phyloP scores from a whole-genome alignment of 1,140 invertebrate genomes.

The Heliconius hermathena region DNA sequence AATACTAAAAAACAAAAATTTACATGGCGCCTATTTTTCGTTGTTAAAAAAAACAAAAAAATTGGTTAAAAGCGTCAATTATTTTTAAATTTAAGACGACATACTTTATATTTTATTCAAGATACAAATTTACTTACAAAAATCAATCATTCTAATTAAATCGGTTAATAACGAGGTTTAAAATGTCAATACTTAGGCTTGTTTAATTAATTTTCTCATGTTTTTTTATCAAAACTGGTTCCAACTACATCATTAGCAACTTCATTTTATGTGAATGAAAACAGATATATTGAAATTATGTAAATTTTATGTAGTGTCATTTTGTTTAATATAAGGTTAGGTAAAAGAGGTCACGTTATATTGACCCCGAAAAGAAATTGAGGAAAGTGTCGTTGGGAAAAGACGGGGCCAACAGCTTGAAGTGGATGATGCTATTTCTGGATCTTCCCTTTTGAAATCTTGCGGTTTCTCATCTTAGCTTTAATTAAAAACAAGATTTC shows the following conservation, averaged over 20 bases:
- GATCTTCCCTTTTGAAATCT: conserved; percentile 21
- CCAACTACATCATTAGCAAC: conserved; percentile 14
- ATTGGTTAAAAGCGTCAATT: too few species aligned
- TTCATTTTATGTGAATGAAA: not conserved
- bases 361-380: conserved; percentile 40
- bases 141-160: not conserved
- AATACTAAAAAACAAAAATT: too few species aligned
- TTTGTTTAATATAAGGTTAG: conserved; percentile 33
- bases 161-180: not conserved
- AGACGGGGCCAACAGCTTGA: conserved; percentile 27
- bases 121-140: too few species aligned
- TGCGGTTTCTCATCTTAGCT: not conserved
- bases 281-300: not conserved
- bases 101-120: too few species aligned
- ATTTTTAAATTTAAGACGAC: too few species aligned
- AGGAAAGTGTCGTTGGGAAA: conserved; percentile 31
- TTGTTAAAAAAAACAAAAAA: too few species aligned
- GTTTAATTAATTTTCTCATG: conserved; percentile 13
- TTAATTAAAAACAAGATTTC: not conserved
- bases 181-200: not conserved
- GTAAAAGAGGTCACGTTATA: conserved; percentile 38
- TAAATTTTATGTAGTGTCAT: not conserved
- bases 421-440: conserved; percentile 31
- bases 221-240: conserved; percentile 7
- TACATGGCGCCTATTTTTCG: too few species aligned